A percentile compares a stretch with the other conserved stretches of the same genome.
Conservation (phyloP, 2,113 vertebrate species). For the Nettapus auritus region DNA sequence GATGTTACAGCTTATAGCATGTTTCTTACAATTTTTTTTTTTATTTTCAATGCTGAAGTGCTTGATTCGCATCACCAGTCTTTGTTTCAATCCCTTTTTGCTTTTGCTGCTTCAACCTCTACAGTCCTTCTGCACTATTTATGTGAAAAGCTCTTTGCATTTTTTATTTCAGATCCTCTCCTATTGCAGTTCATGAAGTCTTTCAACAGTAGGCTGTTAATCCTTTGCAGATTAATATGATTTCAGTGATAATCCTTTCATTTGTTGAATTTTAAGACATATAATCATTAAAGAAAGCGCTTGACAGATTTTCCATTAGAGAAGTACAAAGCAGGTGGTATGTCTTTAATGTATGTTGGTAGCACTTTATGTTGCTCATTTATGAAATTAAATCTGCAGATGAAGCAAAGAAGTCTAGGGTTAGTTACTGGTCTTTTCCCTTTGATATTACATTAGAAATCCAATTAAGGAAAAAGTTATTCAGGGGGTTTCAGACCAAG, state of each 20-base stretch:
- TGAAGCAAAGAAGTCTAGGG: not conserved
- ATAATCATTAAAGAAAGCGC: conserved; percentile 66
- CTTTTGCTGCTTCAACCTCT: conserved; percentile 19
- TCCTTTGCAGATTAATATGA: conserved; percentile 69
- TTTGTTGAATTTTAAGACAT: conserved; percentile 68
- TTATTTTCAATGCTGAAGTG: not conserved
- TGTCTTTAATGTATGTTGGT: conserved; percentile 28
- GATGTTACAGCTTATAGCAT: not conserved
- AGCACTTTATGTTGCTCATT: conserved; percentile 46
- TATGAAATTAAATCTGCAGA: conserved; percentile 41
- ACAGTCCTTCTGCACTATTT: conserved; percentile 4
- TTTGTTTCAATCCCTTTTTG: conserved; percentile 34
- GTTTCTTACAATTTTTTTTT: not conserved
- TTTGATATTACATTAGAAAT: conserved; percentile 1
- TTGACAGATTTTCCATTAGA: conserved; percentile 66
- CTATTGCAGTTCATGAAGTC: conserved; percentile 61
- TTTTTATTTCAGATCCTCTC: conserved; percentile 46
- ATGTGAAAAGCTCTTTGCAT: conserved; percentile 31
- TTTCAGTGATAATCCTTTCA: conserved; percentile 67
- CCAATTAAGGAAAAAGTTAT: not conserved
- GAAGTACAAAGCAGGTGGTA: conserved; percentile 15
- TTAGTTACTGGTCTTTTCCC: not conserved
- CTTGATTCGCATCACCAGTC: not conserved
- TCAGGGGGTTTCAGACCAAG: not conserved
- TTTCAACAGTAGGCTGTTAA: conserved; percentile 72